Evolutionary conservation across 2,888 invertebrate species (phyloP), one percentile per base, ranked within the genome.

Genomic region (Agonopterix alstromeriana): DNA sequence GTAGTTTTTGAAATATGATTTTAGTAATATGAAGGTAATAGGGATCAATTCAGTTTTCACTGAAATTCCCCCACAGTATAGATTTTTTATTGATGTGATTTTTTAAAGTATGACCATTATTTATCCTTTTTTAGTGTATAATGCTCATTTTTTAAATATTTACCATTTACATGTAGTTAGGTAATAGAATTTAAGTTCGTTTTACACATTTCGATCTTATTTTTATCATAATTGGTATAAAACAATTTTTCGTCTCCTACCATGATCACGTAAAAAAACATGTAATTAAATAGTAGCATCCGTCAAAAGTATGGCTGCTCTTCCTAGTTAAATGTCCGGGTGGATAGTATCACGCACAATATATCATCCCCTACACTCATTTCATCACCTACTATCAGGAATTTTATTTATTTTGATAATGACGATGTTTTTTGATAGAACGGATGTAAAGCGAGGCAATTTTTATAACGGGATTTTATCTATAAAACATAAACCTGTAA

Each of bases 101-200:
- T n/a, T 72, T 78, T 67, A 70, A 74, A 75, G 63, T 78, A 74
- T 74, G 81, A 80, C 74, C 77, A 77, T 77, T 84, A 84, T 87
- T 84, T 85, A 84, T 81, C 82, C 78, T 69, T 70, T 77, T 69
- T 77, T 84, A 81, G 83, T 79, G 67, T 77, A 73, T 77, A 82
- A 85, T 86, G 87, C 87, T 87, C 87, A 86, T 83, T 82, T 65
- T 77, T 77, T 69, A 78, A 82, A 79, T 82, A 83, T 82, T 78
- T 85, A 85, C 83, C 85, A 83, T 79, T 82, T 82, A 81, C 72
- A 75, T 67, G 59, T 83, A 83, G 75, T 75, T 78, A 79, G 73
- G 76, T 67, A 58, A 70, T 82, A 82, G 73, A 60, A 68, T 68
- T 73, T 83, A 82, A 80, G 82, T 82, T 83, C 65, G 65, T 71